phyloP scores from a whole-genome alignment of 1,140 invertebrate genomes.

The Bombus affinis region DNA sequence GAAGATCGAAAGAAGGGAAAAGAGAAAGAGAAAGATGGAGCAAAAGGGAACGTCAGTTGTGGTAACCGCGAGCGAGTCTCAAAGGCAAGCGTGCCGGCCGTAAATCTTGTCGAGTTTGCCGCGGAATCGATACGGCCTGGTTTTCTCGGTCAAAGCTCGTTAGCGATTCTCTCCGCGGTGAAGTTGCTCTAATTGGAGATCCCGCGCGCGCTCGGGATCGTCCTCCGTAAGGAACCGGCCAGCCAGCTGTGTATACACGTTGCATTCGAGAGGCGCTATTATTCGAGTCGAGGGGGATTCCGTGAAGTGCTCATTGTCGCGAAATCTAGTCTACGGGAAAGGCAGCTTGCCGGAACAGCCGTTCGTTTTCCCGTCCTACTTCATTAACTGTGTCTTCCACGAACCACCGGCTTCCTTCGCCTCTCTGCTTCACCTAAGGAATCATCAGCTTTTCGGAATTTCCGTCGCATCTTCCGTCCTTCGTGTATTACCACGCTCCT shows the following conservation, averaged over 20 bases:
- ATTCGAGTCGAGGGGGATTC: slow-evolving; percentile 41
- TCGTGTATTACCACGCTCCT: too few relatives aligned
- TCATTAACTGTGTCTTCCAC: slow-evolving; percentile 49
- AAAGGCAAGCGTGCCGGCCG: slow-evolving; percentile 31
- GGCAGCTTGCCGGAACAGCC: slow-evolving; percentile 24
- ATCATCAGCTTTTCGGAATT: not conserved
- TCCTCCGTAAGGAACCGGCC: slow-evolving; percentile 45
- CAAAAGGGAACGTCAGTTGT: too few relatives aligned
- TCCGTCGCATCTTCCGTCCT: not conserved
- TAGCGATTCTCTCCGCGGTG: slow-evolving; percentile 58
- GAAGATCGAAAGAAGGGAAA: not conserved
- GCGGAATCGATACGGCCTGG: slow-evolving; percentile 58
- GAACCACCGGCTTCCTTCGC: not conserved
- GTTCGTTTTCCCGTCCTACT: slow-evolving; percentile 50
- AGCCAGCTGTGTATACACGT: slow-evolving; percentile 3
- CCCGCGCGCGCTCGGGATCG: slow-evolving; percentile 44
- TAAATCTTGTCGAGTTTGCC: slow-evolving; percentile 55
- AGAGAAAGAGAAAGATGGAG: not conserved
- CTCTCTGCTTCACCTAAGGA: not conserved
- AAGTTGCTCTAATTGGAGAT: slow-evolving; percentile 66
- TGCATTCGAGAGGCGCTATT: slow-evolving; percentile 56
- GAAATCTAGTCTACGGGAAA: slow-evolving; percentile 38
- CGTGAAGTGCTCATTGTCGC: slow-evolving; percentile 43
- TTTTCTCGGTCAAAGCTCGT: slow-evolving; percentile 66
- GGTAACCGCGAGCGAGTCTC: slow-evolving; percentile 21